A percentile compares a stretch with the other conserved stretches of the same genome.
Conservation (phyloP, 2,113 vertebrate genomes). For the Lampris incognitus region DNA sequence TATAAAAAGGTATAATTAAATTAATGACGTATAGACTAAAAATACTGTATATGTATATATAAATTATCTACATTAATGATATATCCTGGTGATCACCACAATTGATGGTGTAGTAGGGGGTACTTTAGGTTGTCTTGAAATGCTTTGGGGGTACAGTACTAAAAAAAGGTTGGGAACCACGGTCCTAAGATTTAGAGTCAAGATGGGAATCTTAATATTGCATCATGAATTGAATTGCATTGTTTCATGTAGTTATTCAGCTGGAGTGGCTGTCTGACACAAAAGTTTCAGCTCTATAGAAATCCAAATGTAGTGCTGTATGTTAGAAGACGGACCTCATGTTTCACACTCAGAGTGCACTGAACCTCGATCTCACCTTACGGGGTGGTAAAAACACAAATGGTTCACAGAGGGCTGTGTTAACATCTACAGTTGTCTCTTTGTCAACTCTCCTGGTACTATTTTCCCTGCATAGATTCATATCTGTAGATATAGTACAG, state of each 20-base stretch:
- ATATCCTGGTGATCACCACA: too few species aligned
- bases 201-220: not conserved
- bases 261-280: not conserved
- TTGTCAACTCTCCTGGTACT: conserved; percentile 51
- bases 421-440: conserved; percentile 51
- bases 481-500: not conserved
- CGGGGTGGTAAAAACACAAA: conserved; percentile 56
- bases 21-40: too few species aligned
- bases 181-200: not conserved
- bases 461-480: conserved; percentile 9
- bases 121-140: too few species aligned
- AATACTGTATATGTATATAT: too few species aligned
- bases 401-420: conserved; percentile 46
- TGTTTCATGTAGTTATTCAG: not conserved
- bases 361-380: conserved; percentile 31
- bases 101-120: too few species aligned
- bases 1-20: too few species aligned
- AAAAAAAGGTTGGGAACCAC: not conserved
- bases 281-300: not conserved
- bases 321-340: conserved; percentile 35
- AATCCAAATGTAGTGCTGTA: conserved; percentile 15
- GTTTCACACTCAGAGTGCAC: conserved; percentile 51
- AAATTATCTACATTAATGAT: too few species aligned
- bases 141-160: too few species aligned
- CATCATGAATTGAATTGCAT: not conserved